Evolutionary conservation across 2,888 invertebrate genomes (phyloP).

Genomic region (Falcaria lacertinaria): DNA sequence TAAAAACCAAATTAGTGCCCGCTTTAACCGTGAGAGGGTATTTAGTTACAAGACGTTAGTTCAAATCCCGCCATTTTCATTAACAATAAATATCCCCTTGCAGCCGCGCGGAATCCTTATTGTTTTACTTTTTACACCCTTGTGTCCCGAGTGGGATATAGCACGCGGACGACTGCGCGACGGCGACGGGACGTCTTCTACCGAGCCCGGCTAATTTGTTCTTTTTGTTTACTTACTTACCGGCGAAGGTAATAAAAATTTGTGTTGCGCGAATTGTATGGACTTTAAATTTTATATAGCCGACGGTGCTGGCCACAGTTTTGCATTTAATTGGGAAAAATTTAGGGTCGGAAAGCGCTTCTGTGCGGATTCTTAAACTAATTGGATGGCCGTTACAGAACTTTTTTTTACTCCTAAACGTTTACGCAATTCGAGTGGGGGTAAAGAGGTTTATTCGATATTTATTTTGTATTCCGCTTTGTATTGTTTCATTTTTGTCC

Average conservation of each 20-base stretch:
- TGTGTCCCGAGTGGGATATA: constrained; percentile 69
- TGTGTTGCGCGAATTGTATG: constrained; percentile 79
- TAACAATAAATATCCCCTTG: constrained; percentile 80
- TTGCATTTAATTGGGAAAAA: constrained; percentile 79
- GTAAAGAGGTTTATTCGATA: constrained; percentile 29
- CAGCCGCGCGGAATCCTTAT: constrained; percentile 77
- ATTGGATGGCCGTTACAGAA: constrained; percentile 74
- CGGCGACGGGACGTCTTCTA: constrained; percentile 62
- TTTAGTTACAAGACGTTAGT: constrained; percentile 81
- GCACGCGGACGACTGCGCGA: constrained; percentile 58
- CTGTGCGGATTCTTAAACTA: constrained; percentile 76
- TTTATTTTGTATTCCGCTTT: background rate
- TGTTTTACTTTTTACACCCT: constrained; percentile 80
- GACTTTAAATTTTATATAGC: constrained; percentile 78
- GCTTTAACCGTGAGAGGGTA: constrained; percentile 79
- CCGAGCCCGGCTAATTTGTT: constrained; percentile 71
- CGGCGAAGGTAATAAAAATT: constrained; percentile 75
- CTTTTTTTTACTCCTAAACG: constrained; percentile 64
- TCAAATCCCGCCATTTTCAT: constrained; percentile 80
- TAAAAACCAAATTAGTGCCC: constrained; percentile 81
- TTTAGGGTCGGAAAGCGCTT: constrained; percentile 74
- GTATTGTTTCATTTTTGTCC: background rate
- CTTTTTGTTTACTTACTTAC: constrained; percentile 75
- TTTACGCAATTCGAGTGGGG: constrained; percentile 54
- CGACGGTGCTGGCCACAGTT: constrained; percentile 64